Evolutionary conservation across 2,797 vertebrate species (phyloP).

Genomic region (Manis javanica): DNA sequence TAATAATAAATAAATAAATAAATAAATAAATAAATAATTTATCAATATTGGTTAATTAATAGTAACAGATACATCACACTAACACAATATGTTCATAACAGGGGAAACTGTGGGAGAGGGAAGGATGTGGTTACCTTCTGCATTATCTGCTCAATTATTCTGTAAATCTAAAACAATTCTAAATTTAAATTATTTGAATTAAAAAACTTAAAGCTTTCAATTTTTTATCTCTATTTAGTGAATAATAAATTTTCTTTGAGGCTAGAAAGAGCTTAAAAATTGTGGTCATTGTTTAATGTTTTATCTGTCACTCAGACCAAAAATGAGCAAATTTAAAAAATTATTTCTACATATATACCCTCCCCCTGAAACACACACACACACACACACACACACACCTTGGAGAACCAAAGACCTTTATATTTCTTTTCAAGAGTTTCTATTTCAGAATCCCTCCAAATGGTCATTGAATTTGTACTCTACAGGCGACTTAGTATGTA

Average conservation of each 20-base stretch:
- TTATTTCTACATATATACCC: too few species aligned
- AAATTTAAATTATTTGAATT: not conserved
- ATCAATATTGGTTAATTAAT: not conserved
- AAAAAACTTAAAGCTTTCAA: not conserved
- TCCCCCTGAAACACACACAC: not conserved
- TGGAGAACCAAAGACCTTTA: not conserved
- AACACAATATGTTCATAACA: not conserved
- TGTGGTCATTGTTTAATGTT: not conserved
- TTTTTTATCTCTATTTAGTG: not conserved
- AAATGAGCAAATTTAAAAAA: not conserved
- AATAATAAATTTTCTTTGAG: not conserved
- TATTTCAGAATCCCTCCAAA: not conserved
- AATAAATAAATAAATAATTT: too few species aligned
- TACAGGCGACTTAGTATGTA: not conserved
- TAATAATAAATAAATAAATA: too few species aligned
- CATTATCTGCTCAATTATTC: not conserved
- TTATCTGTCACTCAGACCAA: not conserved
- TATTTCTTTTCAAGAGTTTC: not conserved
- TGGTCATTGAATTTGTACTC: not conserved
- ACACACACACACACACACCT: too few species aligned
- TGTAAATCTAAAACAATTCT: not conserved
- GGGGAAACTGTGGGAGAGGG: not conserved
- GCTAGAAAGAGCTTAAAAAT: not conserved
- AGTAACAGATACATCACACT: too few species aligned
- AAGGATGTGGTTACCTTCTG: accelerated